A percentile compares a stretch with the other conserved stretches of the same genome.
phyloP scores from a whole-genome alignment of 2,797 vertebrate genomes.

The Acrossocheilus wenchowensis region DNA sequence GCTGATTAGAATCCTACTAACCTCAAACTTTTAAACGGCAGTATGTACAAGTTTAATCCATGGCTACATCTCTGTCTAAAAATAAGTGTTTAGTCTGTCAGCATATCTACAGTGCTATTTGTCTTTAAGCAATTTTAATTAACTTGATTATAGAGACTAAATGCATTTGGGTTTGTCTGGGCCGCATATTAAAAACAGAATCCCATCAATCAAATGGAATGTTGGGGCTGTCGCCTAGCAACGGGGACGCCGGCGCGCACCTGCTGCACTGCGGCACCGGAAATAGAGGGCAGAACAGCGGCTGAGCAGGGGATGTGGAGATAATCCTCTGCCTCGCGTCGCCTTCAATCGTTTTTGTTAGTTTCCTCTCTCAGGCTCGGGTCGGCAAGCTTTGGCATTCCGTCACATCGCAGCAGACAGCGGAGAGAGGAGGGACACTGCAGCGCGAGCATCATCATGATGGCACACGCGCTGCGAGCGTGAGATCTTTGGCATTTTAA shows the following conservation, averaged over 20 bases:
- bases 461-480: not conserved
- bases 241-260: constrained; percentile 75
- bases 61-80: constrained; percentile 5
- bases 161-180: not conserved
- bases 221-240: constrained; percentile 74
- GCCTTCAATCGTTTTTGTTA: not conserved
- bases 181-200: constrained; percentile 15
- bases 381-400: constrained; percentile 8
- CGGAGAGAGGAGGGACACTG: not conserved
- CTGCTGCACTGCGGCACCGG: constrained; percentile 88
- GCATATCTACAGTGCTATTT: not conserved
- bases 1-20: too few relatives aligned
- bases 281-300: constrained; percentile 48
- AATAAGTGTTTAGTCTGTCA: not conserved
- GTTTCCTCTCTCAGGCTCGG: not conserved
- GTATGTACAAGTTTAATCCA: not conserved
- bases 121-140: not conserved
- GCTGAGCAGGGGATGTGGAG: constrained; percentile 2
- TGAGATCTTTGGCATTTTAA: constrained; percentile 5
- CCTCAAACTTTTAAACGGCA: not conserved
- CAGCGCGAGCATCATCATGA: constrained; percentile 9
- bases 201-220: not conserved
- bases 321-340: constrained; percentile 6
- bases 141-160: not conserved
- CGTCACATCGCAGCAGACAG: constrained; percentile 22